Evolutionary conservation across 2,888 invertebrate genomes (phyloP).

Genomic region (Vanessa cardui): DNA sequence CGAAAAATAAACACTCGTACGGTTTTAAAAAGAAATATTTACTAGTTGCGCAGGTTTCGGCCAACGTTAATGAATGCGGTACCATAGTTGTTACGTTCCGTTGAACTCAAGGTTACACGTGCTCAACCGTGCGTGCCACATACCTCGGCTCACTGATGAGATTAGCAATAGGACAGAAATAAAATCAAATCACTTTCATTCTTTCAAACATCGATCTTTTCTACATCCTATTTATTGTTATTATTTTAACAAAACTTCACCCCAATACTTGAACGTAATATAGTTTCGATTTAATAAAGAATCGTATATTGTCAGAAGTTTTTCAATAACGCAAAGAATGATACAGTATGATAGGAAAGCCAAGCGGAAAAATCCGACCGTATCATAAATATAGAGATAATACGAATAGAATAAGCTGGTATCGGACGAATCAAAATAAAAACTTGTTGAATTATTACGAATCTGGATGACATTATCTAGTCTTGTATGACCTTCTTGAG

Average conservation of each 20-base stretch:
- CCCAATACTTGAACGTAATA: not conserved
- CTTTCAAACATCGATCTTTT: not conserved
- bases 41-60: conserved; percentile 20
- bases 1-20: conserved; percentile 57
- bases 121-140: conserved; percentile 14
- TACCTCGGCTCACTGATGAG: not conserved
- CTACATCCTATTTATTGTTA: not conserved
- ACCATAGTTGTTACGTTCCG: conserved; percentile 33
- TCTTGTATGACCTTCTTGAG: not conserved
- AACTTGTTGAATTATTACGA: not conserved
- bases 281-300: conserved; percentile 8
- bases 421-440: not conserved
- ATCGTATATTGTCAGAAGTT: not conserved
- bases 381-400: conserved; percentile 7
- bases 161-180: not conserved
- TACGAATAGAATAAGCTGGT: not conserved
- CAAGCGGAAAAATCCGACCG: conserved; percentile 4
- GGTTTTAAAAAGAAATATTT: conserved; percentile 15
- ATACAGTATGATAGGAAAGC: not conserved
- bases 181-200: not conserved
- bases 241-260: not conserved
- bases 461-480: not conserved
- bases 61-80: conserved; percentile 27
- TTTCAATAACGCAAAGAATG: conserved; percentile 13
- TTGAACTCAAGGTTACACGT: conserved; percentile 35